Evolutionary conservation across 2,797 vertebrate species (phyloP).

Genomic region (Paratrypauchen microcephalus): DNA sequence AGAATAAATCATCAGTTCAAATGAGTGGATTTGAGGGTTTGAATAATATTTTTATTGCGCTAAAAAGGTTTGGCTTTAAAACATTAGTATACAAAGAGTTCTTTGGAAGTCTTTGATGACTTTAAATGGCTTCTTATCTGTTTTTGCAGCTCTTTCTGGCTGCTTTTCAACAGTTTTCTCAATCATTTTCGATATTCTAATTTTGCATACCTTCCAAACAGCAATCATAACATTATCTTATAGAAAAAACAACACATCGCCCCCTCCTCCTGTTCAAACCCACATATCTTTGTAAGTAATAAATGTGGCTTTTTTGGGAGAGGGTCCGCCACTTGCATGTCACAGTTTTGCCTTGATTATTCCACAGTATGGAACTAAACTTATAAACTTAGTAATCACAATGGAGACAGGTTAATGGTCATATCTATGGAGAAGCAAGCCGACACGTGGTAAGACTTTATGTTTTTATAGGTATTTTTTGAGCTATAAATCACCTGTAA

Average conservation of each 20-base stretch:
- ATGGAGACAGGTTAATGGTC: no score
- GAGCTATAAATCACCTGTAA: no score
- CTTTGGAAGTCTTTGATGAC: not conserved
- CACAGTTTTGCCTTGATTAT: no score
- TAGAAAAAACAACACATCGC: not conserved
- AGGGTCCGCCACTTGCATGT: no score
- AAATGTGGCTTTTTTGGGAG: no score
- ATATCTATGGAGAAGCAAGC: no score
- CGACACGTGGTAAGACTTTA: no score
- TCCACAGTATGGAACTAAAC: no score
- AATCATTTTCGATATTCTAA: not conserved
- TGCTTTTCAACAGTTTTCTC: not conserved
- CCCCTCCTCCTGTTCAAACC: constrained; percentile 6
- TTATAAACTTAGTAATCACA: no score
- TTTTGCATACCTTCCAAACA: not conserved
- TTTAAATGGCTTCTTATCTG: not conserved
- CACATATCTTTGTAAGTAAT: constrained; percentile 5
- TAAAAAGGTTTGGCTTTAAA: not conserved
- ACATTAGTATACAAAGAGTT: not conserved
- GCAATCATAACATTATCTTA: not conserved
- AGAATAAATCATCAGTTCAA: no score
- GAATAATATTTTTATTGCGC: not conserved
- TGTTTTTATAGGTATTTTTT: no score
- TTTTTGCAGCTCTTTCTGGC: not conserved
- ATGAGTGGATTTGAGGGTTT: not conserved